Conservation (phyloP, 2,113 vertebrate genomes). For the Brachyhypopomus occidentalis region DNA sequence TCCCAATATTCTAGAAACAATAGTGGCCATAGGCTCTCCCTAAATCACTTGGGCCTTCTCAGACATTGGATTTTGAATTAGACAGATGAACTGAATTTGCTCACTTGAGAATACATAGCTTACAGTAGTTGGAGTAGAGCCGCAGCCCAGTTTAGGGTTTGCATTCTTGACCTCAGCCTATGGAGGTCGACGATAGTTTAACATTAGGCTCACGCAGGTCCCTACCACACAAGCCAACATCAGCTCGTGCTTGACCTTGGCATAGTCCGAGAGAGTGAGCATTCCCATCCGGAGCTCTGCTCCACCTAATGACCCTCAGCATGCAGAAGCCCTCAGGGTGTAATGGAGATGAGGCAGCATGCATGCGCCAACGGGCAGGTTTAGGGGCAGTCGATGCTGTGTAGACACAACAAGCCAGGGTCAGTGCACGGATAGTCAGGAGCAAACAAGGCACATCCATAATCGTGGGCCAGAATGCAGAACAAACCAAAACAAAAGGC, state of each 20-base stretch:
- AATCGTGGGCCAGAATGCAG: no score
- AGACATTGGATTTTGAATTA: background rate
- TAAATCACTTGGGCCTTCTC: background rate
- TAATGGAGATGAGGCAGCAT: no score
- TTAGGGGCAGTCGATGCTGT: no score
- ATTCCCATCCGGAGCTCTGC: background rate
- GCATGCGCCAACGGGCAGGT: no score
- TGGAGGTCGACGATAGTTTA: background rate
- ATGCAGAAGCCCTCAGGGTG: no score
- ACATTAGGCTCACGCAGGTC: background rate
- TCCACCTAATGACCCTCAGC: background rate
- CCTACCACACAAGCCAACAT: background rate
- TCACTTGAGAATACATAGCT: background rate
- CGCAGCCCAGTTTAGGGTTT: background rate
- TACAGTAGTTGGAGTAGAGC: background rate
- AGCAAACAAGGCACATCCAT: no score
- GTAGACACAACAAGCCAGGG: no score
- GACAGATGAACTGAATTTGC: background rate
- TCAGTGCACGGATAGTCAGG: no score
- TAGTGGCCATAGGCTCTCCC: background rate
- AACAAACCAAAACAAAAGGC: no score
- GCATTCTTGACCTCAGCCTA: background rate
- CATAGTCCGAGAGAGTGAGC: background rate
- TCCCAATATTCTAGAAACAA: background rate
- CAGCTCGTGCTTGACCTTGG: constrained; percentile 3